phyloP scores from a whole-genome alignment of 2,797 vertebrate species.

The Sparus aurata region DNA sequence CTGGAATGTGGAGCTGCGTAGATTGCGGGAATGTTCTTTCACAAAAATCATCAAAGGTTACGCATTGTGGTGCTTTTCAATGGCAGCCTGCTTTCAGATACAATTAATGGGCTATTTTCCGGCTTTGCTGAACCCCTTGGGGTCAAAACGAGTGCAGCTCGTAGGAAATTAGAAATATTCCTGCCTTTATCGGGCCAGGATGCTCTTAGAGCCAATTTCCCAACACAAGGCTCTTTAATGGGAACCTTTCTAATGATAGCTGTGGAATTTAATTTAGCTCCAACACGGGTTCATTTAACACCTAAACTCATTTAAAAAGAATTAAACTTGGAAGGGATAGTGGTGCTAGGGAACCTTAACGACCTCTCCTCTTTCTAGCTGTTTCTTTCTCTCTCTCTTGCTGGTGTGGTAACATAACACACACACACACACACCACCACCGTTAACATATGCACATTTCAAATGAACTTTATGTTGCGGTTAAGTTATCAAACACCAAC shows the following conservation, averaged over 20 bases:
- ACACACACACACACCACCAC: background rate
- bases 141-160: conserved; percentile 76
- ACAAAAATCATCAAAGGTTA: conserved; percentile 66
- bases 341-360: conserved; percentile 66
- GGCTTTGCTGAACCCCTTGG: conserved; percentile 61
- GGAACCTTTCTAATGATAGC: conserved; percentile 82
- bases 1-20: conserved; percentile 45
- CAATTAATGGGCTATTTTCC: conserved; percentile 79
- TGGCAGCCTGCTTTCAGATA: conserved; percentile 68
- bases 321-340: conserved; percentile 73
- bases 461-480: background rate
- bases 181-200: conserved; percentile 68
- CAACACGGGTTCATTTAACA: conserved; percentile 78
- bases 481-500: background rate
- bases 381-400: conserved; percentile 14
- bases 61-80: conserved; percentile 62
- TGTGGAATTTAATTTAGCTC: conserved; percentile 83
- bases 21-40: conserved; percentile 60
- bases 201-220: conserved; percentile 79
- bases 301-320: conserved; percentile 81
- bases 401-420: conserved; percentile 36
- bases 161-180: conserved; percentile 78
- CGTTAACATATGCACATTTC: background rate
- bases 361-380: conserved; percentile 33
- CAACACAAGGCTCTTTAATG: conserved; percentile 78